Evolutionary conservation across 2,113 vertebrate genomes (phyloP).

Genomic region (Condylura cristata): DNA sequence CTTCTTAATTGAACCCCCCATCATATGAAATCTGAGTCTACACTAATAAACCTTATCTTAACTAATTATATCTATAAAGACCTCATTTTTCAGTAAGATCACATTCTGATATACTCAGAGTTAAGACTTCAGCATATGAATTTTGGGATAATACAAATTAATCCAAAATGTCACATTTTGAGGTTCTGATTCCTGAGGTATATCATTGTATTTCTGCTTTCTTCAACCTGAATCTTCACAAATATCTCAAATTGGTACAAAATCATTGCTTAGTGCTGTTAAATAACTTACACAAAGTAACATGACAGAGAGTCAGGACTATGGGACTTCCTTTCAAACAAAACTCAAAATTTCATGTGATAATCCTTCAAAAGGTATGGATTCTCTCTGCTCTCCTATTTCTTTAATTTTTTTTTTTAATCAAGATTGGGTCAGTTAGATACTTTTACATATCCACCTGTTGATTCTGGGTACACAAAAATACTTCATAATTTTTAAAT

Average conservation of each 20-base stretch:
- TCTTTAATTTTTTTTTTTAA: constrained; percentile 13
- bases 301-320: not conserved
- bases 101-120: not conserved
- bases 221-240: not conserved
- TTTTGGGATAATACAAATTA: not conserved
- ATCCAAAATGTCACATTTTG: not conserved
- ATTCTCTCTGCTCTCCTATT: not conserved
- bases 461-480: constrained; percentile 31
- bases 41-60: not conserved
- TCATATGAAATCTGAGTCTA: not conserved
- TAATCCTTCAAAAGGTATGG: not conserved
- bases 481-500: not conserved
- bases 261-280: not conserved
- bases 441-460: constrained; percentile 16
- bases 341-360: not conserved
- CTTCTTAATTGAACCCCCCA: not conserved
- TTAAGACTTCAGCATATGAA: not conserved
- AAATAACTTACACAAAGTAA: not conserved
- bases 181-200: not conserved
- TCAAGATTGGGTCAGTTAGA: not conserved
- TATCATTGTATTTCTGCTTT: not conserved
- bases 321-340: not conserved
- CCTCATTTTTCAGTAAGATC: not conserved
- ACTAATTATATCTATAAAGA: not conserved
- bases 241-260: not conserved